Base-by-base conservation (phyloP, 2,888 invertebrate genomes). In the Eumerus sabulonum region DNA sequence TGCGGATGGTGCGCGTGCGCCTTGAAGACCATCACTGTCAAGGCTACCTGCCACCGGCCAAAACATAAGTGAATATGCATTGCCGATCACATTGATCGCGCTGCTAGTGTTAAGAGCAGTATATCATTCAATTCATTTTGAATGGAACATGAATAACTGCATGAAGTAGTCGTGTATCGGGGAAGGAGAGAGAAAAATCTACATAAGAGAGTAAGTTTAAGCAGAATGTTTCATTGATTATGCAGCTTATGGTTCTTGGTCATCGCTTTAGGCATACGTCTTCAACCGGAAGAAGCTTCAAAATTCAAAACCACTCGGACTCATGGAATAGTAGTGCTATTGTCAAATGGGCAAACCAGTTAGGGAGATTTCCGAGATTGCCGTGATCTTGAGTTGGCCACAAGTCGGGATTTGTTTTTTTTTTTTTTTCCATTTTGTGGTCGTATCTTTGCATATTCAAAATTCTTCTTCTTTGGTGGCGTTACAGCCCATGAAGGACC, bases 281-380 rank as follows among this genome's bases (percentile, higher is more conserved):
- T 27, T 70, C 48, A 64, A 70, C 70, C 76, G 70, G 76, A 76
- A 76, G 76, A 70, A 53, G 70, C 42, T 36, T 47, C 42, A 18
- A 17, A 35, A n/a, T n/a, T n/a, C n/a, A n/a, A n/a, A n/a, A n/a
- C n/a, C n/a, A n/a, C n/a, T n/a, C n/a, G n/a, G 35, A 14, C 14
- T 7, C 27, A 27, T 27, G 27, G 27, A n/a, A 27, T 27, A 7
- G 27, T 4, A n/a, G 35, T 53, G n/a, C n/a, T n/a, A n/a, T n/a
- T n/a, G n/a, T n/a, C n/a, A n/a, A n/a, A 27, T 47, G n/a, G n/a
- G n/a, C n/a, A 64, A 76, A 76, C 76, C 64, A 54, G 76, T 76
- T 76, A 54, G 38, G 14, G 3, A 53, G 51, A 70, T 27, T 27
- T 27, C 47, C 56, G 45, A 18, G 45, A 40, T 76, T 45, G 57